phyloP scores from a whole-genome alignment of 2,797 vertebrate species.

The Eulemur mongoz region DNA sequence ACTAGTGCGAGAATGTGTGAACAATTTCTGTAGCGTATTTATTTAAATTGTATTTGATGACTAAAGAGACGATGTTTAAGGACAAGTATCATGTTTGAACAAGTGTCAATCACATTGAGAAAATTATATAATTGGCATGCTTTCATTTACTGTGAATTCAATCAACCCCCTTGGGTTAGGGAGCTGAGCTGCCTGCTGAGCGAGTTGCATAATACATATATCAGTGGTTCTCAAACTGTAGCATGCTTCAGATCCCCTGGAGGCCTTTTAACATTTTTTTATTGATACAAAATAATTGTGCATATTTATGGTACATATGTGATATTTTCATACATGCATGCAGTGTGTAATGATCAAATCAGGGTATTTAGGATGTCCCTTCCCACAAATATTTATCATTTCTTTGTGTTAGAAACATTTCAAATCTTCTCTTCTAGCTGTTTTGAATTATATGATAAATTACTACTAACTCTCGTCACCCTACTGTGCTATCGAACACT shows the following conservation, averaged over 20 bases:
- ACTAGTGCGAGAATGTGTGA: not conserved
- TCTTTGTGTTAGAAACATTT: not conserved
- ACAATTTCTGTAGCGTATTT: not conserved
- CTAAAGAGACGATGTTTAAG: not conserved
- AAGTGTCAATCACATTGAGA: not conserved
- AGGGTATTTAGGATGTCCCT: not conserved
- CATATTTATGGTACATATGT: not conserved
- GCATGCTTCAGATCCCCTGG: not conserved
- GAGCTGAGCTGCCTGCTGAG: not conserved
- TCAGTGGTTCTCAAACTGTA: not conserved
- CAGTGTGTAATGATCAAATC: not conserved
- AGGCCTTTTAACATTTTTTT: not conserved
- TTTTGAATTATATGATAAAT: not conserved
- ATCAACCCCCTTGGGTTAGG: not conserved
- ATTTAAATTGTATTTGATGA: not conserved
- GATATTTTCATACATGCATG: not conserved
- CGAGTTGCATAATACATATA: not conserved
- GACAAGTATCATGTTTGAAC: not conserved
- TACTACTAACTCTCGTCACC: not conserved
- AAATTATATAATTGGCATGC: not conserved
- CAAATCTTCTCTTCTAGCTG: not conserved
- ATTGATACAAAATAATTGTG: not conserved
- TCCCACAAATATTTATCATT: not conserved
- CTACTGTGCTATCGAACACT: not conserved
- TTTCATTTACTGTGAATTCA: not conserved